Conservation (phyloP, 2,797 vertebrate genomes). For the Fringilla coelebs region DNA sequence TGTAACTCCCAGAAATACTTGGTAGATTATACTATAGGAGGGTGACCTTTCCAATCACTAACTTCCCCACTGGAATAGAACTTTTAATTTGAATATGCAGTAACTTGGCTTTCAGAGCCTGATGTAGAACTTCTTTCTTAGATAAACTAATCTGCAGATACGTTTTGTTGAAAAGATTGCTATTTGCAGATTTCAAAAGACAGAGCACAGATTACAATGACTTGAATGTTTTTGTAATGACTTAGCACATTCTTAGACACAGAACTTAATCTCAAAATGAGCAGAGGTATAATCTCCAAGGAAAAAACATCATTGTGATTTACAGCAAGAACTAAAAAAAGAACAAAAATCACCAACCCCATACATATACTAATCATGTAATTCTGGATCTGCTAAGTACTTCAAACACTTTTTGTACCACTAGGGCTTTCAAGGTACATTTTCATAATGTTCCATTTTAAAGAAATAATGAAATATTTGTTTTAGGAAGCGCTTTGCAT, state of each 20-base stretch:
- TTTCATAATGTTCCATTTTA: not conserved
- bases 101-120: not conserved
- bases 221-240: not conserved
- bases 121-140: not conserved
- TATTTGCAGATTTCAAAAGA: not conserved
- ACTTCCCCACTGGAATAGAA: not conserved
- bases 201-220: not conserved
- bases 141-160: not conserved
- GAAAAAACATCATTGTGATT: not conserved
- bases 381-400: not conserved
- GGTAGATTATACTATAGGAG: not conserved
- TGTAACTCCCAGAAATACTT: not conserved
- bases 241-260: not conserved
- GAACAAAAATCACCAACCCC: accelerated
- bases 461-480: not conserved
- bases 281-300: not conserved
- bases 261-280: not conserved
- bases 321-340: not conserved
- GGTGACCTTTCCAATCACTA: not conserved
- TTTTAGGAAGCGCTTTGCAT: not conserved
- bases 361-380: not conserved
- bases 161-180: not conserved
- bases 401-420: not conserved
- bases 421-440: not conserved
- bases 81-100: not conserved